Evolutionary conservation across 2,888 invertebrate genomes (phyloP).

Genomic region (Netelia virgata): DNA sequence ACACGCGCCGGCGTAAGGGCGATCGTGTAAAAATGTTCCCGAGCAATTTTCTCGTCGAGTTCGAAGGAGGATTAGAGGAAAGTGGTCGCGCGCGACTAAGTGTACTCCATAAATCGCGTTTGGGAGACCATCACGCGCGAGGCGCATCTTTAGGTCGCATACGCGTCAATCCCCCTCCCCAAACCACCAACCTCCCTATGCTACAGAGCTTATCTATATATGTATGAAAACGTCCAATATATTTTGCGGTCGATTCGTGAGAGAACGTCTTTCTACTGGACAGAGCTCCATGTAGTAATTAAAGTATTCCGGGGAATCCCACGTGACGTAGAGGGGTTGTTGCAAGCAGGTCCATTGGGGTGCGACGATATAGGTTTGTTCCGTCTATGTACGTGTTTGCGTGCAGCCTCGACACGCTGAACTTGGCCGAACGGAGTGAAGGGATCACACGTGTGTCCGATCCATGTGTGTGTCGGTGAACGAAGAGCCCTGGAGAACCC

Average conservation of each 20-base stretch:
- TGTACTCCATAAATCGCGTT: constrained; percentile 61
- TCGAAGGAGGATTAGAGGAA: constrained; percentile 27
- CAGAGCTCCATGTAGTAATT: constrained; percentile 72
- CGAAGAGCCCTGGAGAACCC: constrained; percentile 63
- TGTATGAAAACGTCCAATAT: constrained; percentile 66
- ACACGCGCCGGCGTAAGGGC: background rate
- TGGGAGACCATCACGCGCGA: constrained; percentile 58
- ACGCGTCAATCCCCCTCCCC: background rate
- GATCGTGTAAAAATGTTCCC: constrained; percentile 36
- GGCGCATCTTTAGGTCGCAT: constrained; percentile 50
- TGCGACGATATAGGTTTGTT: constrained; percentile 5
- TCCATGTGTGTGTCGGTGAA: constrained; percentile 2
- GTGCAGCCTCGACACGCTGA: constrained; percentile 52
- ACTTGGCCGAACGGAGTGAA: constrained; percentile 45
- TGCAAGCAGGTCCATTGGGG: constrained; percentile 65
- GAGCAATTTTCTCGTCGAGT: constrained; percentile 46
- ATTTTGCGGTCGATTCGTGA: constrained; percentile 66
- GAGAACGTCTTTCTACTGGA: constrained; percentile 47
- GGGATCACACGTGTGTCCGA: constrained; percentile 41
- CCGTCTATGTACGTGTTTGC: constrained; percentile 18
- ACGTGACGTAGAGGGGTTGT: constrained; percentile 58
- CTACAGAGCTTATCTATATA: constrained; percentile 24
- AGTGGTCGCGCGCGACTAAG: constrained; percentile 35
- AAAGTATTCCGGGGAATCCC: constrained; percentile 71
- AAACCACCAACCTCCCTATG: constrained; percentile 31